Conservation (phyloP, 2,113 vertebrate species). For the Corapipo altera region DNA sequence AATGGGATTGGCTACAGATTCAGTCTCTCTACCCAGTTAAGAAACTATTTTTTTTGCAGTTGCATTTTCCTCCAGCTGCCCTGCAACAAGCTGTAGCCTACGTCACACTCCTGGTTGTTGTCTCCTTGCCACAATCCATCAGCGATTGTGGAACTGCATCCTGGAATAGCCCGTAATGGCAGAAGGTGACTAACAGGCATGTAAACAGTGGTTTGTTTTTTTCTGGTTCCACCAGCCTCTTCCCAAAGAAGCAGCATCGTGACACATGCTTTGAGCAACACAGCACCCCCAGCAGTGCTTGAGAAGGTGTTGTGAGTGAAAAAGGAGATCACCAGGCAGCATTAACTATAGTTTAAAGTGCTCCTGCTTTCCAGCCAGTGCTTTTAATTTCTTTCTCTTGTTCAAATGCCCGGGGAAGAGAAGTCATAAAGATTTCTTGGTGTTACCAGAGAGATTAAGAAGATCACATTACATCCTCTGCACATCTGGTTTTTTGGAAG, state of each 20-base stretch:
- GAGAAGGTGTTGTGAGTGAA: neutral
- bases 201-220: neutral
- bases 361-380: neutral
- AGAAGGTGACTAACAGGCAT: neutral
- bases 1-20: neutral
- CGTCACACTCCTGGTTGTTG: neutral
- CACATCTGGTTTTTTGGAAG: neutral
- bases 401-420: neutral
- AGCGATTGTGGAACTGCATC: rapidly evolving
- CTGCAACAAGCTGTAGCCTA: neutral
- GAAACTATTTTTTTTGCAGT: neutral
- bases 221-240: neutral
- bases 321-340: neutral
- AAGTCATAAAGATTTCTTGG: neutral
- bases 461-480: neutral
- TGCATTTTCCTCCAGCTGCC: neutral
- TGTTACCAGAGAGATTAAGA: neutral
- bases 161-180: neutral
- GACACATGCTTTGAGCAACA: neutral
- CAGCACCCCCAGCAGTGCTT: neutral
- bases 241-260: neutral
- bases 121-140: neutral
- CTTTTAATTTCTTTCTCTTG: neutral
- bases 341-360: neutral
- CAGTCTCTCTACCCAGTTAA: neutral